Evolutionary conservation across 2,797 vertebrate species (phyloP).

Genomic region (Glossophaga mutica): DNA sequence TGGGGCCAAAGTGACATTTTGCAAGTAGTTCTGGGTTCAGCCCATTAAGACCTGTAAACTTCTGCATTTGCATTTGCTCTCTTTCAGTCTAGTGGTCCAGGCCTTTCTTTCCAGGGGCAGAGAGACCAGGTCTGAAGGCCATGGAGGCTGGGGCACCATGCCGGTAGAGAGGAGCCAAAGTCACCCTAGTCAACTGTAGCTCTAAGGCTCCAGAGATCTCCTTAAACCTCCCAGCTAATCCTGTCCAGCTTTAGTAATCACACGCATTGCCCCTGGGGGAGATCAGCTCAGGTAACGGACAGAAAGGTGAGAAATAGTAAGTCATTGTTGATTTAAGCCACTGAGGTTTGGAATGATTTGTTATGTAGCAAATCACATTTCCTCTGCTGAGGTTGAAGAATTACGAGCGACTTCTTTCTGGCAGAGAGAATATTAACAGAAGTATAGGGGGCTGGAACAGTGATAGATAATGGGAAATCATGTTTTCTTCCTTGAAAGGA

Average conservation of each 20-base stretch:
- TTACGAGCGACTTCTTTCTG: not conserved
- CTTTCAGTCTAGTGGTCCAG: not conserved
- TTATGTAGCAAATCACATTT: not conserved
- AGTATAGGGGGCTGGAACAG: not conserved
- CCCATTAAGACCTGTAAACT: not conserved
- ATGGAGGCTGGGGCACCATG: not conserved
- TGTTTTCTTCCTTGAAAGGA: not conserved
- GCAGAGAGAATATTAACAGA: not conserved
- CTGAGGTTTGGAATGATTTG: not conserved
- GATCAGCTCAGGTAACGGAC: not conserved
- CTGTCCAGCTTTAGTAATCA: not conserved
- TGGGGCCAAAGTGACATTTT: not conserved
- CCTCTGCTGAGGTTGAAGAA: not conserved
- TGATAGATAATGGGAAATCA: not conserved
- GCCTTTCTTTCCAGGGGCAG: not conserved
- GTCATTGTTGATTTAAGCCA: not conserved
- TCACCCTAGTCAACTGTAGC: rapidly evolving
- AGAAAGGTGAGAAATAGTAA: not conserved
- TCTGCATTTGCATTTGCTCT: not conserved
- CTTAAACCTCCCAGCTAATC: not conserved
- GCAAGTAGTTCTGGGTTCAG: not conserved
- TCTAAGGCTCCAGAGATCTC: not conserved
- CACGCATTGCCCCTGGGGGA: not conserved
- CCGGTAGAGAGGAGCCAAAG: not conserved
- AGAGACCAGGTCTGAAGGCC: not conserved